phyloP scores from a whole-genome alignment of 2,888 invertebrate species.

The Epinotia bilunana region DNA sequence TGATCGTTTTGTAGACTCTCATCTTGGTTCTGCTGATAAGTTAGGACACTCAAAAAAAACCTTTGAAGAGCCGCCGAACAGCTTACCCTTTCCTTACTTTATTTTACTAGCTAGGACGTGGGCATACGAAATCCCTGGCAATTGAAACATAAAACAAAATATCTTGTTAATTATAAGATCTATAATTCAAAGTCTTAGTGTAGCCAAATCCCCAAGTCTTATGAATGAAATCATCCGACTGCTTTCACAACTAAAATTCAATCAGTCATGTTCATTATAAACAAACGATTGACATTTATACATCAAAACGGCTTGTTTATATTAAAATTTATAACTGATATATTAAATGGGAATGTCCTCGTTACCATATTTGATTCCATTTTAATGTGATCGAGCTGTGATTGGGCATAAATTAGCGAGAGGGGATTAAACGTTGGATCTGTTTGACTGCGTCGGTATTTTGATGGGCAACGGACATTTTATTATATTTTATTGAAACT shows the following conservation, averaged over 20 bases:
- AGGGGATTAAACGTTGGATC: slow-evolving; percentile 19
- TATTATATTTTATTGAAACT: slow-evolving; percentile 16
- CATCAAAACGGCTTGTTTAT: slow-evolving; percentile 59
- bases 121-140: neutral
- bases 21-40: too few relatives aligned
- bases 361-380: slow-evolving; percentile 62
- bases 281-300: slow-evolving; percentile 56
- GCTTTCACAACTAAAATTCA: slow-evolving; percentile 54
- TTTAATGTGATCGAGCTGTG: slow-evolving; percentile 46
- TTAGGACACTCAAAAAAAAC: too few relatives aligned
- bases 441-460: slow-evolving; percentile 24
- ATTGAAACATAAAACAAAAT: neutral
- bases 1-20: too few relatives aligned
- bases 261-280: slow-evolving; percentile 65
- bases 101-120: too few relatives aligned
- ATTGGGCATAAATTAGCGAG: slow-evolving; percentile 36
- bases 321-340: slow-evolving; percentile 59
- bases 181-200: neutral
- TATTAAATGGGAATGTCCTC: slow-evolving; percentile 58
- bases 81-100: too few relatives aligned
- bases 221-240: neutral
- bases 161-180: neutral
- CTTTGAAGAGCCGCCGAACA: too few relatives aligned
- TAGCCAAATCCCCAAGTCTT: neutral
- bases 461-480: slow-evolving; percentile 21